Base-by-base conservation (phyloP, 1,140 invertebrate genomes). In the Delia radicum region DNA sequence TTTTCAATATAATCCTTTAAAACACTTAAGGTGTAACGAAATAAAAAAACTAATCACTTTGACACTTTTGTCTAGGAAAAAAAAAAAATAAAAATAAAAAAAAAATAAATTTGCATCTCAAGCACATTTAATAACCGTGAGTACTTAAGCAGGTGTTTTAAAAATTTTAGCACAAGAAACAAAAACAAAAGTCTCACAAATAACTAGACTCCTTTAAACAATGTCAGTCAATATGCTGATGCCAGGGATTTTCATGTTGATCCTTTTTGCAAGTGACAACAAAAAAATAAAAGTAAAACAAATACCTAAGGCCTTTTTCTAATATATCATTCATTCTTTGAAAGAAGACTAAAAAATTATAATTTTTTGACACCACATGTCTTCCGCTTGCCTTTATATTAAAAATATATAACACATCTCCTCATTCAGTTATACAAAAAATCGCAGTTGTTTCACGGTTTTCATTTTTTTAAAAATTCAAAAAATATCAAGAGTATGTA, bases 201-300 rank as follows among this genome's bases (percentile, higher is more conserved):
- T 33, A 33, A 7, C n/a, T 21, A 6, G 29, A 69, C 29, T 33
- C n/a, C n/a, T 15, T n/a, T 15, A 13, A 31, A n/a, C 46, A 62
- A 29, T 42, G 74, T 75, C 74, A 75, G 74, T 75, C 74, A 75
- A 75, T 75, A 75, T 72, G 74, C 74, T 75, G 74, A 72, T 55
- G 69, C 42, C 42, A 67, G 67, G 65, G 65, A 69, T 69, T 69
- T 69, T 69, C 65, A 33, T 69, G 65, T 69, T 69, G 65, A 69
- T 33, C 65, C 65, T 69, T 69, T 31, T 69, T 37, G 26, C n/a
- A n/a, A n/a, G n/a, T n/a, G n/a, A n/a, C n/a, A n/a, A n/a, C n/a
- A n/a, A n/a, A n/a, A n/a, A n/a, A n/a, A n/a, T n/a, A n/a, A n/a
- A n/a, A n/a, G n/a, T n/a, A 69, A 69, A 69, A 69, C n/a, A 15